Evolutionary conservation across 2,888 invertebrate genomes (phyloP).

Genomic region (Sarcophaga carnaria): DNA sequence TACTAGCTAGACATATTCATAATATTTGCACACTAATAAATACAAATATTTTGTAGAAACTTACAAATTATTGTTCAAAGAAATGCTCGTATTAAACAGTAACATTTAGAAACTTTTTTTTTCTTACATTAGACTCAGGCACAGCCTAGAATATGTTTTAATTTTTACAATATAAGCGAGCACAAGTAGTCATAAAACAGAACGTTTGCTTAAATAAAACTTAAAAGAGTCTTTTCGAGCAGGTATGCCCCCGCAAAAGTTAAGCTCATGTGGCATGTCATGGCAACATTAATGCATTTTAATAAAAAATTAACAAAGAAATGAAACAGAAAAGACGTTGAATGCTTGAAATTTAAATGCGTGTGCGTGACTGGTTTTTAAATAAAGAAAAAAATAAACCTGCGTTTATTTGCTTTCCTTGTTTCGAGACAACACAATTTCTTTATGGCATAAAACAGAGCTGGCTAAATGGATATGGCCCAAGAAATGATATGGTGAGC

Average conservation of each 20-base stretch:
- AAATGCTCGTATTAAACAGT: conserved; percentile 10
- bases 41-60: conserved; percentile 4
- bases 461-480: conserved; percentile 33
- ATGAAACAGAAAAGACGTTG: conserved; percentile 16
- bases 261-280: conserved; percentile 52
- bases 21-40: no score
- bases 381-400: neutral
- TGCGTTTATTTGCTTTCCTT: neutral
- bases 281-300: conserved; percentile 57
- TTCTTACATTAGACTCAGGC: neutral
- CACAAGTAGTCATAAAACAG: neutral
- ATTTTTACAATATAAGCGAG: conserved; percentile 17
- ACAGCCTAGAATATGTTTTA: conserved; percentile 2
- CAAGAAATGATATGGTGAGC: neutral
- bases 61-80: neutral
- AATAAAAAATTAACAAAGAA: conserved; percentile 24
- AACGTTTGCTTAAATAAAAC: neutral
- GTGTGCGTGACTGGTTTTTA: conserved; percentile 67
- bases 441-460: neutral
- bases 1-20: no score
- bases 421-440: neutral
- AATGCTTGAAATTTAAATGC: conserved; percentile 61
- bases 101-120: conserved; percentile 33
- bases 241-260: conserved; percentile 8
- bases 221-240: conserved; percentile 16